Base-by-base conservation (phyloP, 2,888 invertebrate species). In the Cistogaster globosa region DNA sequence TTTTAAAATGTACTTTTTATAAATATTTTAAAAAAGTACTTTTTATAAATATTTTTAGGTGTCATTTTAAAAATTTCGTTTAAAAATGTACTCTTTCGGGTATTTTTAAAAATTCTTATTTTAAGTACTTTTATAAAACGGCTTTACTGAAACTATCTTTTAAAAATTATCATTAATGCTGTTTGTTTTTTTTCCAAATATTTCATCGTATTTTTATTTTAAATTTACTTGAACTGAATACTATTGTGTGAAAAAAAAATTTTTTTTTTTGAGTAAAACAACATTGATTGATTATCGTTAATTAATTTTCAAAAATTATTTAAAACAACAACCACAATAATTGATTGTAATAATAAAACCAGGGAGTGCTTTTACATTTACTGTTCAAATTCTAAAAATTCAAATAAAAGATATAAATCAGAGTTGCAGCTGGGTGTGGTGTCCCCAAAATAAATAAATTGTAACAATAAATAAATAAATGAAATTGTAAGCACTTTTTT, bases 381-480 rank as follows among this genome's bases (percentile, higher is more conserved):
- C 16, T 67, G 69, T 12, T 0, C 18, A 42, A 57, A 55, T 62
- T 60, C 18, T 18, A 3, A 5, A 62, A 69, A 45, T 9, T 16
- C 22, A 38, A 42, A 69, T n/a, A 63, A 65, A 26, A 60, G 55
- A 76, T 76, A 76, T 79, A 79, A 75, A 84, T 80, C 80, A 84
- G 60, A 72, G 18, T 68, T 75, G 22, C 22, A 55, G 7, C n/a
- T 55, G 68, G 74, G 81, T 68, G 74, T 75, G 74, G 60, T 75
- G 81, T 62, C 72, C 53, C 45, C 60, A 12, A 51, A 51, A 68
- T 48, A 58, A 76, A 67, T 57, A 65, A 62, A 18, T 26, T 75
- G 32, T 0, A n/a, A 48, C 5, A 48, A 53, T n/a, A 16, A 62
- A 62, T 53, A 53, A 55, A 55, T 14, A 68, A 68, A 48, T 58